These are phyloP conservation scores for Nyctibius bracteatus DNA, from an alignment of 2,113 vertebrate species.

Conservation along the genomic window DNA sequence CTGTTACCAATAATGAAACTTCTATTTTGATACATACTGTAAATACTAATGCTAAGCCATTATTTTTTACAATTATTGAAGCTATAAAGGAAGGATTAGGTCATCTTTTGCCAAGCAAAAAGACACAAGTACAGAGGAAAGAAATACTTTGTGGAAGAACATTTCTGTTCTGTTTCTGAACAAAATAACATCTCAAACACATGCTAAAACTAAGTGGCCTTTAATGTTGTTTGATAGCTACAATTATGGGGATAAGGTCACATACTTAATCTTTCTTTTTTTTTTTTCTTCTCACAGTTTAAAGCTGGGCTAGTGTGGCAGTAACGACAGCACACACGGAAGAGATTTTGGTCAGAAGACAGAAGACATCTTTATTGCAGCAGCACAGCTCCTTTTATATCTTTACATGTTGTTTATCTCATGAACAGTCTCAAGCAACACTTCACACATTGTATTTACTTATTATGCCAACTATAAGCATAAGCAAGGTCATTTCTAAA, in stretches of 20 bases:
- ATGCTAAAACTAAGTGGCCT: background rate
- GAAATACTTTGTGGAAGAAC: background rate
- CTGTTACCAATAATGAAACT: background rate
- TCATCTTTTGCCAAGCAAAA: background rate
- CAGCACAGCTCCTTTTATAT: too few relatives aligned
- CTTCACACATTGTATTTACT: too few relatives aligned
- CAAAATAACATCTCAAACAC: background rate
- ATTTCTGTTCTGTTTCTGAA: background rate
- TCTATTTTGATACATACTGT: background rate
- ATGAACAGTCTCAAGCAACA: too few relatives aligned
- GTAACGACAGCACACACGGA: too few relatives aligned
- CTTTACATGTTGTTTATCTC: too few relatives aligned
- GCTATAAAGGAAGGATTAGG: background rate
- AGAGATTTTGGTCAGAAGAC: too few relatives aligned
- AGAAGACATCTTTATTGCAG: too few relatives aligned
- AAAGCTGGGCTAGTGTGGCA: too few relatives aligned
- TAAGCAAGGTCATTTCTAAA: too few relatives aligned
- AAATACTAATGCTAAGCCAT: background rate
- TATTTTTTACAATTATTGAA: background rate
- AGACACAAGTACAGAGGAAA: background rate
- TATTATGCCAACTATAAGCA: too few relatives aligned
- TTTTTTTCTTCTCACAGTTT: background rate
- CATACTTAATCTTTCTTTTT: background rate
- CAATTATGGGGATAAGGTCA: background rate
- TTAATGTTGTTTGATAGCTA: background rate